Base-by-base conservation (phyloP, 2,888 invertebrate species). In the Mythimna albipuncta region DNA sequence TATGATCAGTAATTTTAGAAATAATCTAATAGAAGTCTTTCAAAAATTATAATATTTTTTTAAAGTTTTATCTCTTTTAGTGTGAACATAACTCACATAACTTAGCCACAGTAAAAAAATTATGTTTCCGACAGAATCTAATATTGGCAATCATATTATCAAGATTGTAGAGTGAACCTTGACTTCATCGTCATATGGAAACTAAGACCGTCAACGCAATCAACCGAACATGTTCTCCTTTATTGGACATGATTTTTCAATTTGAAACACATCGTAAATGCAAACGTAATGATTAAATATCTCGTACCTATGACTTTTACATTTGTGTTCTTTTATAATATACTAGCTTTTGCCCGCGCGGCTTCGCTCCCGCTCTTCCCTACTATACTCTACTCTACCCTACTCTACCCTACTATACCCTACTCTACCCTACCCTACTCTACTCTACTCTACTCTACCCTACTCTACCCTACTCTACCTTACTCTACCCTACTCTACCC, bases 181-280 rank as follows among this genome's bases (percentile, higher is more conserved):
- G 67, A 73, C 62, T 50, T 65, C 26, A 32, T 70, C 62, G 52
- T 64, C 50, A 35, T 64, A 63, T 64, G 62, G 66, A 67, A 63
- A 79, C 85, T 86, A 79, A 82, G 57, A 64, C 66, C 61, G 35
- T 73, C 16, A 69, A 83, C 62, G 74, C 61, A 74, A 74, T 83
- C 74, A 64, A 62, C 16, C 4, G 50, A 69, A 61, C 55, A 75
- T 35, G 67, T 79, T 79, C 68, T 57, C 41, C 67, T 68, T 68
- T 63, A 81, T 70, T 79, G 64, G 16, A 79, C 79, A 71, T 32
- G 11, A 2, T 19, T 55, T 61, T 71, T 71, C 19, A 61, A 78
- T 61, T 71, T 38, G 47, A 55, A 70, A 74, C 11, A 21, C 26
- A 72, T 74, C 26, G 19, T 41, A 61, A n/a, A 2, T 59, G 59